Evolutionary conservation across 2,113 vertebrate genomes (phyloP), one percentile per base, ranked within the genome.

Genomic region (Phoxinus phoxinus): DNA sequence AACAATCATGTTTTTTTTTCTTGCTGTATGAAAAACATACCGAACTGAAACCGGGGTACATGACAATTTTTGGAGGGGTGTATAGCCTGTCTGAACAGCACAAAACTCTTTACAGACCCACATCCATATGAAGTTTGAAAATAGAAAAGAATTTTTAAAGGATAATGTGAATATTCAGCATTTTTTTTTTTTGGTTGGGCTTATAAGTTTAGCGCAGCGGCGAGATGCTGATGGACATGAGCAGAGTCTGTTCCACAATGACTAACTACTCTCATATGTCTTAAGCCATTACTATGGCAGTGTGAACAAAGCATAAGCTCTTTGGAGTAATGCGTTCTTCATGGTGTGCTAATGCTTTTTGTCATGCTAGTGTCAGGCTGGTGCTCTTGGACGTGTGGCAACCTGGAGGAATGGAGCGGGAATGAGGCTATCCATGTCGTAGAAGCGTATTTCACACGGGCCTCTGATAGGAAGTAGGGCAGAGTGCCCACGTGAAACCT

Each of bases 401-500:
- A 75, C 71, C 87, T 77, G 84, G 51, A 84, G 75, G 41, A 76
- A 78, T 81, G 35, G 12, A 81, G 79, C 51, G 19, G 59, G 63
- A 75, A 86, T 65, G 51, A 21, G 65, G 44, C 81, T 19, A 71
- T 35, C 67, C 53, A 11, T 72, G 56, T 83, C 30, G 46, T 46
- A 71, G 56, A 84, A 88, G 80, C 80, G 27, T 51, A 75, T 87
- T 87, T 78, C 79, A 82, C 27, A 79, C 4, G 71, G 27, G 63
- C 71, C 71, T 84, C 81, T 73, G 75, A 51, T 59, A 87, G 46
- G 21, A 89, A 61, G 67, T 85, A 27, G 51, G 56, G 63, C 86
- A 82, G 72, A 30, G 85, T 72, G 72, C 63, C 84, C 81, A 78
- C 74, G 76, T 87, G 84, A 84, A 86, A 82, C 71, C 81, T 73